Evolutionary conservation across 2,797 vertebrate species (phyloP).

Genomic region (Nasua narica): DNA sequence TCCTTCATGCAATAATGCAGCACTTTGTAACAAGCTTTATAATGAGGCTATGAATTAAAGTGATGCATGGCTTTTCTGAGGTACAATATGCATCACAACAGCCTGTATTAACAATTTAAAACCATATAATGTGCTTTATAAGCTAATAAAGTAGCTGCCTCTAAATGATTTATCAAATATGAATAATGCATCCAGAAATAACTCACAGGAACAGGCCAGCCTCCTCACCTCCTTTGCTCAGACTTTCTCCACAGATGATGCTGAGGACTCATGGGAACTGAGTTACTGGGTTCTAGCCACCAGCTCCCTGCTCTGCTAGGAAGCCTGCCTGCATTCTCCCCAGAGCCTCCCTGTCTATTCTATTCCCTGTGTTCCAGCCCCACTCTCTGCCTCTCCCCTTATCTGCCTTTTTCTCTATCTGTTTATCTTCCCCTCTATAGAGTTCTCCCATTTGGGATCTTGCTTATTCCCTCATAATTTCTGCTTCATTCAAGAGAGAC

Average conservation of each 20-base stretch:
- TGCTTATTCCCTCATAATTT: neutral
- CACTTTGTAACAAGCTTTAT: constrained; percentile 70
- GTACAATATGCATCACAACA: constrained; percentile 72
- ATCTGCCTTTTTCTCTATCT: neutral
- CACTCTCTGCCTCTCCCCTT: neutral
- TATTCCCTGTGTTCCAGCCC: fast-evolving
- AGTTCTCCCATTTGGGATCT: neutral
- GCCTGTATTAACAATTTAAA: constrained; percentile 79
- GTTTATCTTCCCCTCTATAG: neutral
- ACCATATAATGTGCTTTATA: constrained; percentile 77
- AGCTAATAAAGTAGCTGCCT: constrained; percentile 77
- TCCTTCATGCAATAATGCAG: constrained; percentile 60
- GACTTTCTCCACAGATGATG: neutral
- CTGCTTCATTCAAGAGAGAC: neutral
- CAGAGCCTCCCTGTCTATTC: neutral
- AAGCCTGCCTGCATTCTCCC: neutral
- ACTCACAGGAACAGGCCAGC: constrained; percentile 64
- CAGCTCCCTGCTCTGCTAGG: neutral
- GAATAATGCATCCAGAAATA: constrained; percentile 78
- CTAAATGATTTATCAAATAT: constrained; percentile 78
- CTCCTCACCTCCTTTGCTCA: neutral
- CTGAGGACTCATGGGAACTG: neutral
- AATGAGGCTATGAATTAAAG: constrained; percentile 79
- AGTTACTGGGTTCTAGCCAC: neutral
- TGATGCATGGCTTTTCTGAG: constrained; percentile 70